Evolutionary conservation across 2,888 invertebrate species (phyloP).

Genomic region (Amphipoea lucens): DNA sequence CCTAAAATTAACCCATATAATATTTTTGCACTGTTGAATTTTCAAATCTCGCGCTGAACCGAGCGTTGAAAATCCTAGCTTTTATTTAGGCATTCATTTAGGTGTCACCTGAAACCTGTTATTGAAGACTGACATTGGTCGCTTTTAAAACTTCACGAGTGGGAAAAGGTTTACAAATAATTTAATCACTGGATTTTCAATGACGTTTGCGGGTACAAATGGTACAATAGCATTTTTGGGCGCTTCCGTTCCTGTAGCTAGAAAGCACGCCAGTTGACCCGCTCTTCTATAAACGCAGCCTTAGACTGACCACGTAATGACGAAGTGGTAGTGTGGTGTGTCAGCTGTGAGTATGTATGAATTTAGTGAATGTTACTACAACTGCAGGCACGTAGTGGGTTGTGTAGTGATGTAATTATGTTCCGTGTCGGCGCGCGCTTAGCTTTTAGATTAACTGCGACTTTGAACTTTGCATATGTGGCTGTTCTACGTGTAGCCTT

Average conservation of each 20-base stretch:
- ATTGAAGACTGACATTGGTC: not conserved
- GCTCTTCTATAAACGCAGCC: not conserved
- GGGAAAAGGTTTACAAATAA: not conserved
- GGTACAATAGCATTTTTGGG: too few species aligned
- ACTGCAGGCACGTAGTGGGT: not conserved
- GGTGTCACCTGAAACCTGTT: not conserved
- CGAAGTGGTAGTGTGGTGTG: not conserved
- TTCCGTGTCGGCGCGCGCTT: slow-evolving; percentile 15
- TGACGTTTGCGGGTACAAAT: too few species aligned
- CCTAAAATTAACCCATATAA: too few species aligned
- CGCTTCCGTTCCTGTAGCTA: not conserved
- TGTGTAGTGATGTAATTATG: slow-evolving; percentile 33
- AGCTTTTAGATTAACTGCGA: slow-evolving; percentile 30
- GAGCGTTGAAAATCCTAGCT: not conserved
- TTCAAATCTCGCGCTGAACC: not conserved
- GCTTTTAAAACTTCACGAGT: not conserved
- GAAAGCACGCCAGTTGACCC: not conserved
- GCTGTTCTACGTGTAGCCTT: not conserved
- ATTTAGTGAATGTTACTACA: slow-evolving; percentile 1
- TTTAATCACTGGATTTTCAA: not conserved
- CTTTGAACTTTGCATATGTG: slow-evolving; percentile 23
- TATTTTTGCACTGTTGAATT: not conserved
- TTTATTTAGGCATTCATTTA: not conserved
- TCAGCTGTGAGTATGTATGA: slow-evolving; percentile 19
- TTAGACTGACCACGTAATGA: slow-evolving; percentile 21